phyloP scores from a whole-genome alignment of 2,888 invertebrate species.

The Tipula confusa region DNA sequence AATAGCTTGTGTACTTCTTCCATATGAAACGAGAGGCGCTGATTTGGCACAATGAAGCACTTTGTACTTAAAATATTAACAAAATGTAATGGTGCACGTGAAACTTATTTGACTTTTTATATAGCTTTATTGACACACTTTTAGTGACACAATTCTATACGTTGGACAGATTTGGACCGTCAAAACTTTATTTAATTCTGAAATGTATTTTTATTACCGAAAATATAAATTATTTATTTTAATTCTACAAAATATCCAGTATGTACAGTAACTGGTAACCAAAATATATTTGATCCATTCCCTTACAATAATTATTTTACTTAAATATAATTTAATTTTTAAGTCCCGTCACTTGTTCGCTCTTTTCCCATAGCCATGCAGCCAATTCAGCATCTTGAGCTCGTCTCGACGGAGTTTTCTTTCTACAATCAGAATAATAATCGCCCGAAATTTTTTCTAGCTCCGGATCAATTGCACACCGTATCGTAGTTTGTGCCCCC shows the following conservation, averaged over 20 bases:
- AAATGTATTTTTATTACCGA: neutral
- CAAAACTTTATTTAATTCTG: neutral
- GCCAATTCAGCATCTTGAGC: constrained; percentile 55
- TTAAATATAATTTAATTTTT: neutral
- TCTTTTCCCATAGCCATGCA: constrained; percentile 60
- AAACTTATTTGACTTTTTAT: neutral
- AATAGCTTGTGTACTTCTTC: constrained; percentile 57
- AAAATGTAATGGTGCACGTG: neutral
- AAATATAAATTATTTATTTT: neutral
- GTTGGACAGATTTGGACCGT: neutral
- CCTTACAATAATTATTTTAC: neutral
- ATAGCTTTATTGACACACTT: constrained; percentile 14
- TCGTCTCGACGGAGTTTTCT: constrained; percentile 34
- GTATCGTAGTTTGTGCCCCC: constrained; percentile 62
- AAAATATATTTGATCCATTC: neutral
- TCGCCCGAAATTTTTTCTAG: constrained; percentile 57
- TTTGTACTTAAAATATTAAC: neutral
- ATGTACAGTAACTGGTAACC: neutral
- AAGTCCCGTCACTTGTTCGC: constrained; percentile 51
- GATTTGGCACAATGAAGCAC: constrained; percentile 34
- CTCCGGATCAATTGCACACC: constrained; percentile 57
- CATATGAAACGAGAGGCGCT: constrained; percentile 60
- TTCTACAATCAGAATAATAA: constrained; percentile 45
- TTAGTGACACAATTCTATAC: neutral
- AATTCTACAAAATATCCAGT: neutral